Conservation (phyloP, 2,797 vertebrate species). For the Crocidura indochinensis region DNA sequence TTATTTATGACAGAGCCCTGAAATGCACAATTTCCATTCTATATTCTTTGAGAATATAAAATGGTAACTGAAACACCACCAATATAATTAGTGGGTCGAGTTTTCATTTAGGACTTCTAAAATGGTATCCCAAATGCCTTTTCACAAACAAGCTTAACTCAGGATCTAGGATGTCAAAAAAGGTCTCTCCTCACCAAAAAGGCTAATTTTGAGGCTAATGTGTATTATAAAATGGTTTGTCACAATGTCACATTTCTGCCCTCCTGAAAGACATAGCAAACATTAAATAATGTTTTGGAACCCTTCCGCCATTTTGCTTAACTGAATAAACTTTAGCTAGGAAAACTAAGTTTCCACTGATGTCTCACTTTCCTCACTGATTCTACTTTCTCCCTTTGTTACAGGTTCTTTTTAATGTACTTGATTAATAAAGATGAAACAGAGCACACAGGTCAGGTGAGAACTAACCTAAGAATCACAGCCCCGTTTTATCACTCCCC, state of each 20-base stretch:
- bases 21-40: constrained; percentile 46
- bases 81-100: neutral
- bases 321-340: neutral
- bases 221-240: neutral
- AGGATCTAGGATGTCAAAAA: neutral
- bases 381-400: constrained; percentile 71
- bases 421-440: constrained; percentile 99
- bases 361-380: neutral
- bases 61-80: too few relatives aligned
- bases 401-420: constrained; percentile 99
- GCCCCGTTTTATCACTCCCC: neutral
- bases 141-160: neutral
- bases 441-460: constrained; percentile 98
- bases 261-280: neutral
- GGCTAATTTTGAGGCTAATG: neutral
- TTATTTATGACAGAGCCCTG: constrained; percentile 8
- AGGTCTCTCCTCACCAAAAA: constrained; percentile 4
- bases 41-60: neutral
- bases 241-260: neutral
- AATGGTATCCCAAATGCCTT: constrained; percentile 11
- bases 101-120: neutral
- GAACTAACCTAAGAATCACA: neutral
- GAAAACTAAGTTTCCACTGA: neutral
- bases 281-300: neutral
- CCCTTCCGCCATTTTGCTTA: neutral